Percentiles rank a stretch among this genome's conserved stretches.
Conservation (phyloP, 1,140 invertebrate species). For the Adoxophyes honmai region DNA sequence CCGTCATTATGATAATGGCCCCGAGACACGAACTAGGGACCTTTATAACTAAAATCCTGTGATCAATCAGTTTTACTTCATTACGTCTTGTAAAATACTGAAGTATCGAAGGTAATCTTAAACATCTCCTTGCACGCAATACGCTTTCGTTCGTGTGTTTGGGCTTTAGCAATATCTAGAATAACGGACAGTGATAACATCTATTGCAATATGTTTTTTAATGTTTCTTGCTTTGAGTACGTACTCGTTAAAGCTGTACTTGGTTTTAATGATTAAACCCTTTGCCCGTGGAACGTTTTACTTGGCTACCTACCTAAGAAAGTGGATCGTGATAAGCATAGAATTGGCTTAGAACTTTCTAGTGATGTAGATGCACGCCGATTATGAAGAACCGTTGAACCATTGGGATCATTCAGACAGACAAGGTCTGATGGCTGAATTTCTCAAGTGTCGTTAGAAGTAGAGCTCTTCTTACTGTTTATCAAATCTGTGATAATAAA, state of each 20-base stretch:
- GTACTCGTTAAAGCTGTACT: neutral
- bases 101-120: conserved; percentile 13
- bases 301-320: no score
- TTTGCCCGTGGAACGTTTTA: no score
- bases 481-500: no score
- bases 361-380: no score
- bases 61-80: conserved; percentile 17
- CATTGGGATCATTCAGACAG: no score
- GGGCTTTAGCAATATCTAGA: conserved; percentile 7
- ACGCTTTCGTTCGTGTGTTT: neutral
- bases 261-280: conserved; percentile 1
- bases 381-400: no score
- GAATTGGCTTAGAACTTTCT: no score
- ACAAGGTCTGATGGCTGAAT: no score
- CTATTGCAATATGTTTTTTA: conserved; percentile 1
- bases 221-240: neutral
- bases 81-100: conserved; percentile 27
- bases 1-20: conserved; percentile 66
- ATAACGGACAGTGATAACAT: conserved; percentile 5
- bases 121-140: conserved; percentile 6
- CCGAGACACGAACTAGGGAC: conserved; percentile 52
- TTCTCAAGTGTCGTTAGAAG: no score
- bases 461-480: no score
- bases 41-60: conserved; percentile 11
- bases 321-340: no score